Evolutionary conservation across 92 coral and sea anemone genomes (phyloP).

Genomic region (Porites lobata): DNA sequence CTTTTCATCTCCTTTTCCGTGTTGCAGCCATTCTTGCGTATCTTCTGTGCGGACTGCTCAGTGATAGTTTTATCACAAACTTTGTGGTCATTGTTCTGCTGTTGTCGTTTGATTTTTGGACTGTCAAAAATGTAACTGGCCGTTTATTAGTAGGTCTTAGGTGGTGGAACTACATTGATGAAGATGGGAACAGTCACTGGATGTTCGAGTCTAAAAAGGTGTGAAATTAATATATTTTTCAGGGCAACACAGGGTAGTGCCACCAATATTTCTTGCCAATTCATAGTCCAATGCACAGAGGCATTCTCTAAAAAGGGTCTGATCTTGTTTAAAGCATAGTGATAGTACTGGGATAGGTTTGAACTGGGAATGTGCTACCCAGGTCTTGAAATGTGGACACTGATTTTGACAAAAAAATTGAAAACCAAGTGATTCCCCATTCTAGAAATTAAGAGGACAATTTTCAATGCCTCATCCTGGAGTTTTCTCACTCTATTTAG

Average conservation of each 20-base stretch:
- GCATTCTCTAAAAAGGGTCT: no score
- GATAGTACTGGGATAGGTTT: no score
- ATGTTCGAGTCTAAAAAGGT: constrained; percentile 99
- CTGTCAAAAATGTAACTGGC: constrained; percentile 97
- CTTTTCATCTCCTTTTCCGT: constrained; percentile 92
- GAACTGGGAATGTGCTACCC: background rate
- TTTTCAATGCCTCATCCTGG: no score
- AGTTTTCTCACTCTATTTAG: no score
- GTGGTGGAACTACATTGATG: constrained; percentile 99
- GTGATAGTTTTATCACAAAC: constrained; percentile 96
- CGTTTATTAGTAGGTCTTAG: constrained; percentile 95
- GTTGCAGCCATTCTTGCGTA: constrained; percentile 89
- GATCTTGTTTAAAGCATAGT: no score
- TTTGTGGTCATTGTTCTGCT: constrained; percentile 92
- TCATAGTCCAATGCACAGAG: no score
- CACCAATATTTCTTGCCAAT: no score
- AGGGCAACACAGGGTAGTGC: no score
- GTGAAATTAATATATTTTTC: background rate
- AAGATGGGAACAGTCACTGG: constrained; percentile 99
- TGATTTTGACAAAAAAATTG: no score
- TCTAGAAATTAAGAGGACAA: no score
- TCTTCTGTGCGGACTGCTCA: constrained; percentile 93
- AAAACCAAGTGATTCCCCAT: no score
- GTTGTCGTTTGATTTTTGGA: constrained; percentile 99
- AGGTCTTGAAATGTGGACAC: background rate